phyloP scores from a whole-genome alignment of 2,113 vertebrate genomes.

The Pelecanus crispus region DNA sequence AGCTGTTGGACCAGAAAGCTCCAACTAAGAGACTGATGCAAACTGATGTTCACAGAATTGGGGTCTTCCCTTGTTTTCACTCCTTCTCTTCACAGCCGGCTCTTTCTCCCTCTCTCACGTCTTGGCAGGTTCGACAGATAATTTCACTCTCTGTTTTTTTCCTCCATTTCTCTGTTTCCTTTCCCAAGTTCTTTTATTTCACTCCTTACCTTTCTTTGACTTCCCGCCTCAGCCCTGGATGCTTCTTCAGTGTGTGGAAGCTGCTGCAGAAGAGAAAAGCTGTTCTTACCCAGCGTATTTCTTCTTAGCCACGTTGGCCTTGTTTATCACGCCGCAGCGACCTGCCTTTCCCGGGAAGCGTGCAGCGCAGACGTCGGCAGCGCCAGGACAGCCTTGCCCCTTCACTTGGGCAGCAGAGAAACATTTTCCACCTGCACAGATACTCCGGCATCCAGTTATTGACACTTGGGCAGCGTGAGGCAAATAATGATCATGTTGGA shows the following conservation, averaged over 20 bases:
- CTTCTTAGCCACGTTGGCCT: rapidly evolving
- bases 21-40: neutral
- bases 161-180: neutral
- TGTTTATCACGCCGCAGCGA: rapidly evolving
- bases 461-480: rapidly evolving
- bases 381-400: neutral
- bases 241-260: neutral
- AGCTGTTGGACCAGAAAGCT: neutral
- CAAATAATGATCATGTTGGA: neutral
- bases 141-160: neutral
- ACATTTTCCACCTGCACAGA: neutral
- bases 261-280: neutral
- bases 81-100: neutral
- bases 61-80: neutral
- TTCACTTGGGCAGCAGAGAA: neutral
- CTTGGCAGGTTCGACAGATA: neutral
- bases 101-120: neutral
- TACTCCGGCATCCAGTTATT: neutral
- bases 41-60: too few relatives aligned
- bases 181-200: neutral
- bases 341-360: rapidly evolving
- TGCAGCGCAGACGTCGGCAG: rapidly evolving
- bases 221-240: neutral
- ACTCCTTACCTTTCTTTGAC: neutral
- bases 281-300: rapidly evolving